These are phyloP conservation scores for Amiota minor DNA, from an alignment of 2,888 invertebrate species.

Conservation along the genomic window DNA sequence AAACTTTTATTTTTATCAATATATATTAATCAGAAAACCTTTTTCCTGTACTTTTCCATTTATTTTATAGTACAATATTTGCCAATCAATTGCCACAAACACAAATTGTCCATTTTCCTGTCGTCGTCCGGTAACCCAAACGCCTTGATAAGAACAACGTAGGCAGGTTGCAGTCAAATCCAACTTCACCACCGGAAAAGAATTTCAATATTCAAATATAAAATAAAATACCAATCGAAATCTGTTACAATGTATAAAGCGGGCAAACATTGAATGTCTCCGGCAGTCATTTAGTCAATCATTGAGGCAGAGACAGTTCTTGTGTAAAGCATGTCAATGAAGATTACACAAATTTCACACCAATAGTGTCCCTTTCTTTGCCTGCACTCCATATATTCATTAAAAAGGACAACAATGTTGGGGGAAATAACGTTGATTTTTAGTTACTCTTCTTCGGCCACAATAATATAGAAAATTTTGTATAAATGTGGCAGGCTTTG, in stretches of 20 bases:
- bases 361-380: conserved; percentile 10
- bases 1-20: conserved; percentile 47
- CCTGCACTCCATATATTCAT: conserved; percentile 2
- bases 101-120: conserved; percentile 73
- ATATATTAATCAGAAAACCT: conserved; percentile 58
- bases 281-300: conserved; percentile 44
- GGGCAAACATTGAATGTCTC: conserved; percentile 42
- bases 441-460: conserved; percentile 37
- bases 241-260: conserved; percentile 61
- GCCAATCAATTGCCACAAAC: conserved; percentile 73
- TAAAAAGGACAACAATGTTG: conserved; percentile 17
- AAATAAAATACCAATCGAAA: conserved; percentile 71
- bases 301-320: conserved; percentile 31
- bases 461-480: conserved; percentile 64
- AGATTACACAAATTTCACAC: conserved; percentile 33
- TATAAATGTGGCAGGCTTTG: conserved; percentile 51
- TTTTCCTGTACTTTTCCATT: conserved; percentile 40
- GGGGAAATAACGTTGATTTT: neutral
- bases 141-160: conserved; percentile 31
- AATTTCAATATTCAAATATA: conserved; percentile 71
- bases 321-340: conserved; percentile 23
- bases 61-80: conserved; percentile 64
- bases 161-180: conserved; percentile 15
- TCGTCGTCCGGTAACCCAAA: conserved; percentile 51
- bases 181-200: conserved; percentile 58